Conservation (phyloP, 2,797 vertebrate species). For the Tinamus major region DNA sequence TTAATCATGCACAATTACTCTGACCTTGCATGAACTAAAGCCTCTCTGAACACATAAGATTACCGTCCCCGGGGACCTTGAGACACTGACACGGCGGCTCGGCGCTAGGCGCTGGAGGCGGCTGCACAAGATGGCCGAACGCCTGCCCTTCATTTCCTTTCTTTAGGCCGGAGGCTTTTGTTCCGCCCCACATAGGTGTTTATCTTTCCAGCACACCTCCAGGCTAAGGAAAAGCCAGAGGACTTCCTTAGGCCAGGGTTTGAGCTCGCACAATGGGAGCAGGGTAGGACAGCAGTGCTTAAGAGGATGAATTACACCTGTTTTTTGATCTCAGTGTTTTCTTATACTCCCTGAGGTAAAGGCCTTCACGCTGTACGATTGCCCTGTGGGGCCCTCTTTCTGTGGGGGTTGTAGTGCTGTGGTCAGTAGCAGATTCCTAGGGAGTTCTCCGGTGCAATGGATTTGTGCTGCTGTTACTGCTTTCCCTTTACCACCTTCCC, state of each 20-base stretch:
- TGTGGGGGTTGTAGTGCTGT: background rate
- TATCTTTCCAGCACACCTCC: background rate
- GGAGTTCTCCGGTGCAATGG: background rate
- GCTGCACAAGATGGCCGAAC: conserved; percentile 18
- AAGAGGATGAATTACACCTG: background rate
- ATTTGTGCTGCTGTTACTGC: background rate
- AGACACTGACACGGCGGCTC: conserved; percentile 54
- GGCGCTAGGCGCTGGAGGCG: background rate
- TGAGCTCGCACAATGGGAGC: fast-evolving
- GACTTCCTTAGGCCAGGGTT: background rate
- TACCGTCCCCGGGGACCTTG: conserved; percentile 55
- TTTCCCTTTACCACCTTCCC: background rate
- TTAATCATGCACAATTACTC: conserved; percentile 80
- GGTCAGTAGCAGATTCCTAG: background rate
- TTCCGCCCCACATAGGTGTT: background rate
- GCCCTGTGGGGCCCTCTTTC: background rate
- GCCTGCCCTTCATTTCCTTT: background rate
- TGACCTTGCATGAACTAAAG: conserved; percentile 77
- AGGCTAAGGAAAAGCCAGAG: background rate
- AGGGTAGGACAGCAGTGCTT: background rate
- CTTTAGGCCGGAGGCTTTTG: background rate
- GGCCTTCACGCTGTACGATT: background rate
- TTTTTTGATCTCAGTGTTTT: background rate
- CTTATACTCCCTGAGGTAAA: background rate
- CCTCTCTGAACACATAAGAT: conserved; percentile 67